phyloP scores from a whole-genome alignment of 2,113 vertebrate genomes.

The Probosciger aterrimus region DNA sequence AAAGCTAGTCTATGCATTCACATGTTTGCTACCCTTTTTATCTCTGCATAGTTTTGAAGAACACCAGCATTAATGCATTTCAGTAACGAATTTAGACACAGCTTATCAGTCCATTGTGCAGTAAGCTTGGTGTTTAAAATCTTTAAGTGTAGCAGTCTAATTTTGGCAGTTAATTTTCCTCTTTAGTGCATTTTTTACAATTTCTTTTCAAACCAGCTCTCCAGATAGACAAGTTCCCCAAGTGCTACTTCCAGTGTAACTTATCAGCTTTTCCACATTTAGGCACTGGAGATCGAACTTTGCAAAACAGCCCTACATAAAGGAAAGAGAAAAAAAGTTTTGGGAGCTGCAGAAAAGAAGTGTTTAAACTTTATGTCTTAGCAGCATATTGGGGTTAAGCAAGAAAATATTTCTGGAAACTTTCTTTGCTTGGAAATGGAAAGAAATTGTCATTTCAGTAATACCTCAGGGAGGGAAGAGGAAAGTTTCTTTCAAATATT shows the following conservation, averaged over 20 bases:
- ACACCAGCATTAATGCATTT: not conserved
- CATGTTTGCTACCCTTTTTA: not conserved
- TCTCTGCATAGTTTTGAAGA: conserved; percentile 1
- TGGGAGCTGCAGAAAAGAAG: not conserved
- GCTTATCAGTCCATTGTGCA: conserved; percentile 10
- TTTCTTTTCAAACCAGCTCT: conserved; percentile 38
- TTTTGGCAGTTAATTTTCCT: conserved; percentile 19
- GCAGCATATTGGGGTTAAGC: not conserved
- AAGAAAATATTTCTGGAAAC: conserved; percentile 27
- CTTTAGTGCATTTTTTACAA: conserved; percentile 2
- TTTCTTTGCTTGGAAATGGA: not conserved
- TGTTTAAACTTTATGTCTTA: not conserved
- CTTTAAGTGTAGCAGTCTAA: not conserved
- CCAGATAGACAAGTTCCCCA: not conserved
- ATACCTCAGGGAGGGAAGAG: not conserved
- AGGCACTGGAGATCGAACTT: not conserved
- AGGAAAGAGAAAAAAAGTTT: not conserved
- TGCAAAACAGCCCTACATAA: not conserved
- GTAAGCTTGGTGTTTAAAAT: not conserved
- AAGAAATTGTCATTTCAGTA: not conserved
- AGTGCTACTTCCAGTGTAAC: conserved; percentile 1
- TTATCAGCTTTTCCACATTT: conserved; percentile 44
- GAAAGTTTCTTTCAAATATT: conserved; percentile 15
- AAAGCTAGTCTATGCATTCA: not conserved
- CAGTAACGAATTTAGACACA: not conserved